Percentiles rank a stretch among this genome's conserved stretches.
Conservation (phyloP, 1,140 invertebrate genomes). For the Pseudomyrmex pallidus region DNA sequence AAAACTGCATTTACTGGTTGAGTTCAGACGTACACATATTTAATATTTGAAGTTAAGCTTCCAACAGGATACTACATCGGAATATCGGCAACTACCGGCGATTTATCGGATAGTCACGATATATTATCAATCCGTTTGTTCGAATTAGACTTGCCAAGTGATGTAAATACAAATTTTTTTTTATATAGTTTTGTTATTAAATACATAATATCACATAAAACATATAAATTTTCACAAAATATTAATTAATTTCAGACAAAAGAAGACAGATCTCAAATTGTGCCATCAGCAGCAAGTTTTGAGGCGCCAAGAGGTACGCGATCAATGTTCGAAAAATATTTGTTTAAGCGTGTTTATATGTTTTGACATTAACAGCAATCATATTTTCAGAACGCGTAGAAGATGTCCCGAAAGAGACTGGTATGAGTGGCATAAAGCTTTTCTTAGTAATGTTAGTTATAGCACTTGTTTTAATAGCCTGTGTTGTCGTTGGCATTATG, state of each 20-base stretch:
- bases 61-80: constrained; percentile 99
- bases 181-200: not conserved
- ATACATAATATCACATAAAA: not conserved
- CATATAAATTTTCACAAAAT: not conserved
- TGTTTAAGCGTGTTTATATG: not conserved
- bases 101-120: constrained; percentile 98
- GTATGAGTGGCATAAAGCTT: constrained; percentile 94
- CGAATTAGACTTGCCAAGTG: constrained; percentile 92
- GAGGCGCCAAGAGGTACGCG: constrained; percentile 90
- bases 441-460: constrained; percentile 94
- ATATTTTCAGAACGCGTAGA: constrained; percentile 91
- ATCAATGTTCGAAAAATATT: not conserved
- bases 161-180: constrained; percentile 85
- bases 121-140: constrained; percentile 96
- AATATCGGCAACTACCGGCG: constrained; percentile 97
- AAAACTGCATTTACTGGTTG: not conserved
- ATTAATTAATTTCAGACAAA: constrained; percentile 86
- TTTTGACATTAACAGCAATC: constrained; percentile 15
- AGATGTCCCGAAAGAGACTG: constrained; percentile 91
- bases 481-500: constrained; percentile 94
- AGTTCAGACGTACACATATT: not conserved
- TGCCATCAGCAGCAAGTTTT: constrained; percentile 92
- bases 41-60: constrained; percentile 90
- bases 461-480: constrained; percentile 91
- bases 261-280: constrained; percentile 90